phyloP scores from a whole-genome alignment of 1,140 invertebrate species.

The Cydia pomonella region DNA sequence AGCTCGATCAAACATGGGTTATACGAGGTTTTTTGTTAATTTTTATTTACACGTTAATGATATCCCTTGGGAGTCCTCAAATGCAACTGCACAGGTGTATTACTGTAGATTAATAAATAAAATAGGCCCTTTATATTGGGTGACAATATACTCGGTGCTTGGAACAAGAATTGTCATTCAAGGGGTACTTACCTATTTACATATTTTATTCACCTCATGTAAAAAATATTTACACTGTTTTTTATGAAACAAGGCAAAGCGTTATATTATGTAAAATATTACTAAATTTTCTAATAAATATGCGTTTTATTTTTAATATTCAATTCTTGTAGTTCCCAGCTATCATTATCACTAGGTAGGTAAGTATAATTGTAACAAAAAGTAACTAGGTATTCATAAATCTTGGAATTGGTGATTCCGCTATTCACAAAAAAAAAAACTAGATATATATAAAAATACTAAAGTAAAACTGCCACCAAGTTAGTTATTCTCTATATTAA shows the following conservation, averaged over 20 bases:
- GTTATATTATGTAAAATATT: slow-evolving; percentile 69
- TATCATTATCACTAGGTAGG: background rate
- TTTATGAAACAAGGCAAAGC: slow-evolving; percentile 10
- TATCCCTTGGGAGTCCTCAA: background rate
- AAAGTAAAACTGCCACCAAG: slow-evolving; percentile 1
- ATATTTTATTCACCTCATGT: slow-evolving; percentile 15
- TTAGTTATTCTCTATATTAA: background rate
- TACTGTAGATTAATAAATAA: slow-evolving; percentile 26
- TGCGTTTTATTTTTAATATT: slow-evolving; percentile 55
- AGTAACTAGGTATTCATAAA: too few species aligned
- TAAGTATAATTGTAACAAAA: too few species aligned
- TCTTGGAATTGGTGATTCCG: too few species aligned
- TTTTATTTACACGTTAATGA: slow-evolving; percentile 5
- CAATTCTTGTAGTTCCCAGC: background rate
- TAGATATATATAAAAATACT: too few species aligned
- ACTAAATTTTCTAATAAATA: slow-evolving; percentile 74
- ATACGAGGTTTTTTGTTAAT: background rate
- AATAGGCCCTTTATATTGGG: slow-evolving; percentile 11
- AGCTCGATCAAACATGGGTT: background rate
- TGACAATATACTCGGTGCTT: slow-evolving; percentile 53
- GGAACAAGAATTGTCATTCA: slow-evolving; percentile 52
- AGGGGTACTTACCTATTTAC: background rate
- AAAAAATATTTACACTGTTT: slow-evolving; percentile 15
- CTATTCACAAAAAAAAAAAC: background rate
- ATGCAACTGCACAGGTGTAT: slow-evolving; percentile 17